These are phyloP conservation scores for Chrysaora quinquecirrha DNA, from an alignment of 30 jellyfish, hydroid and myxozoan genomes.

Conservation along the genomic window DNA sequence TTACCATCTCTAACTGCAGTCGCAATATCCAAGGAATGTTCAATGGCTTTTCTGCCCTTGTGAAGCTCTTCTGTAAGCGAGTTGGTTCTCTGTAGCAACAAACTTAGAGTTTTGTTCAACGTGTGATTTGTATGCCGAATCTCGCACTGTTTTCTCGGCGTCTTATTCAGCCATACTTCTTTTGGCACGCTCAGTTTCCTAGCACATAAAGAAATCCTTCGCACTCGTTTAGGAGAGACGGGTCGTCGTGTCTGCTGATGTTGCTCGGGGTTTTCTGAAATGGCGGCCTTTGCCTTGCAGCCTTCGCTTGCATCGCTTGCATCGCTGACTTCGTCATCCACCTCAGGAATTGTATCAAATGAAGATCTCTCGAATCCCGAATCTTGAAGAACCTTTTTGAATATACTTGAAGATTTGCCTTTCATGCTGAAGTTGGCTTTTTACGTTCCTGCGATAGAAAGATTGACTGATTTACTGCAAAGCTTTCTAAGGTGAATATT, in stretches of 20 bases:
- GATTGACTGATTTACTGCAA: neutral
- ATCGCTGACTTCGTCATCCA: conserved; percentile 33
- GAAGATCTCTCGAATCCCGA: conserved; percentile 2
- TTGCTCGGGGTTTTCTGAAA: neutral
- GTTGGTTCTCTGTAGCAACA: neutral
- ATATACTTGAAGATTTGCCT: neutral
- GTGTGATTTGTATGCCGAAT: neutral
- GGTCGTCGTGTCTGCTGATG: neutral
- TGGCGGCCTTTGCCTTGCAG: neutral
- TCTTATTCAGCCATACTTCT: neutral
- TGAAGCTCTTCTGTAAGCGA: neutral
- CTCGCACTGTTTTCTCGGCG: conserved; percentile 2
- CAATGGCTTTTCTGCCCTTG: neutral
- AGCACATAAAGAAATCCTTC: neutral
- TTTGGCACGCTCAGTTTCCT: neutral
- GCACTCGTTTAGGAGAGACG: neutral
- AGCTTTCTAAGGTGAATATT: too few relatives aligned
- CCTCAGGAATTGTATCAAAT: conserved; percentile 18
- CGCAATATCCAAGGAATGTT: neutral
- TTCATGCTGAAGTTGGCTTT: neutral
- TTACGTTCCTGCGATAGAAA: neutral
- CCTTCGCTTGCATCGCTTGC: neutral
- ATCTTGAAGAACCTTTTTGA: neutral
- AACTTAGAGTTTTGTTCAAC: neutral
- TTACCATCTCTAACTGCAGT: neutral